Conservation (phyloP, 2,113 vertebrate species). For the Cryptotis parvus region DNA sequence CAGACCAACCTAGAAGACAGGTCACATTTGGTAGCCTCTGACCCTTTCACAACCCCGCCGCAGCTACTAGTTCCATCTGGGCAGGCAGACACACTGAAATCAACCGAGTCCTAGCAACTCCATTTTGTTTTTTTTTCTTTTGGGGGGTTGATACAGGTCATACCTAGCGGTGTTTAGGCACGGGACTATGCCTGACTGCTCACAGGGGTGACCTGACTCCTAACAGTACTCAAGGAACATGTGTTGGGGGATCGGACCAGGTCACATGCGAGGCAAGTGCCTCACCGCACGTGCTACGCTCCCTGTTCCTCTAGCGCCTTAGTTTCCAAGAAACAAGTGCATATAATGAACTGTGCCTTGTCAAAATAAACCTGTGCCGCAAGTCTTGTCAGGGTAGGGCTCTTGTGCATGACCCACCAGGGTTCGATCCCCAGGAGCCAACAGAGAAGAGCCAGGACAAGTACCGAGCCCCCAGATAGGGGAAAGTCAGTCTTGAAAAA, state of each 20-base stretch:
- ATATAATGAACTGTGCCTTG: slow-evolving; percentile 1
- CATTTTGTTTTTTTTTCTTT: not conserved
- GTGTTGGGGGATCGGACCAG: no score
- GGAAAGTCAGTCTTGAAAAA: slow-evolving; percentile 20
- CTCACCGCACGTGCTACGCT: no score
- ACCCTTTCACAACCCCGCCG: not conserved
- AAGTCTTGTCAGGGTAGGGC: not conserved
- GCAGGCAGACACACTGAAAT: slow-evolving; percentile 3
- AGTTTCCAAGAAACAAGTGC: slow-evolving; percentile 12
- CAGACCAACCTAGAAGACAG: not conserved
- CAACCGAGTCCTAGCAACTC: not conserved
- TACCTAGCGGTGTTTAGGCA: no score
- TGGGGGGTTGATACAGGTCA: no score
- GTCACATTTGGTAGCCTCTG: not conserved
- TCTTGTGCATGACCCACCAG: no score
- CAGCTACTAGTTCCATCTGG: not conserved
- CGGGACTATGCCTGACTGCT: no score
- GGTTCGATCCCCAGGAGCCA: no score
- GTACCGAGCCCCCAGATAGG: not conserved
- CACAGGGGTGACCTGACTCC: no score
- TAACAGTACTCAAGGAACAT: no score
- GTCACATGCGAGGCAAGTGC: no score
- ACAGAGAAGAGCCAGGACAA: no score
- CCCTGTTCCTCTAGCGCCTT: not conserved
- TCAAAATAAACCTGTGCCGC: slow-evolving; percentile 35